Evolutionary conservation across 2,113 vertebrate genomes (phyloP), one percentile per base, ranked within the genome.

Genomic region (Colistium nudipinnis): DNA sequence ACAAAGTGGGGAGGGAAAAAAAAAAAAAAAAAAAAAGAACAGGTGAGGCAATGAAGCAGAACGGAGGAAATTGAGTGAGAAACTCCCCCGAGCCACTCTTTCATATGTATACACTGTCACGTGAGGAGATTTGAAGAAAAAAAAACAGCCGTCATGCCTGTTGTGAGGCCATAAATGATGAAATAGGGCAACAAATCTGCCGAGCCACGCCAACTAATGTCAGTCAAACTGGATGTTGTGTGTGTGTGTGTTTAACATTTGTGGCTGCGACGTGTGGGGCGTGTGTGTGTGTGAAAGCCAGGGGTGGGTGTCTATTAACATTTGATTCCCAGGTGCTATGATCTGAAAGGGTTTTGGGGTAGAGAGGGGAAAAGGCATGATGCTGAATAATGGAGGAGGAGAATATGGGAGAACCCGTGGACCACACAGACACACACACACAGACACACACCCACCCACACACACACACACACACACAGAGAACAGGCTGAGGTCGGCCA

Each of bases 261-360:
- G 62, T 36, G 68, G 16, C 55, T 56, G 36, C 52, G 53, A 69
- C 60, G 62, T 65, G 68, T 64, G n/a, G n/a, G n/a, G n/a, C n/a
- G 66, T 27, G 24, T 55, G 43, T 59, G 48, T 47, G 69, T 59
- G n/a, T n/a, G n/a, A n/a, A n/a, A n/a, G n/a, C n/a, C n/a, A n/a
- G n/a, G 51, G 61, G 55, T 22, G 31, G 65, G 63, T 61, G 76
- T 84, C 59, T 71, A 82, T 88, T 87, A 91, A 88, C 74, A 87
- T 80, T 88, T 89, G 76, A 87, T 83, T 80, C 74, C 76, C 68
- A 65, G 77, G 74, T 86, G 84, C 52, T 65, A 80, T 61, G 45
- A 89, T 87, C 82, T 87, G 86, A 90, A 81, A 89, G 82, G 84
- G 19, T 90, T 92, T 83, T 57, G 81, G 62, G 80, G 81, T 84